These are phyloP conservation scores for Pangasius djambal DNA, from an alignment of 2,797 vertebrate genomes.

Conservation along the genomic window DNA sequence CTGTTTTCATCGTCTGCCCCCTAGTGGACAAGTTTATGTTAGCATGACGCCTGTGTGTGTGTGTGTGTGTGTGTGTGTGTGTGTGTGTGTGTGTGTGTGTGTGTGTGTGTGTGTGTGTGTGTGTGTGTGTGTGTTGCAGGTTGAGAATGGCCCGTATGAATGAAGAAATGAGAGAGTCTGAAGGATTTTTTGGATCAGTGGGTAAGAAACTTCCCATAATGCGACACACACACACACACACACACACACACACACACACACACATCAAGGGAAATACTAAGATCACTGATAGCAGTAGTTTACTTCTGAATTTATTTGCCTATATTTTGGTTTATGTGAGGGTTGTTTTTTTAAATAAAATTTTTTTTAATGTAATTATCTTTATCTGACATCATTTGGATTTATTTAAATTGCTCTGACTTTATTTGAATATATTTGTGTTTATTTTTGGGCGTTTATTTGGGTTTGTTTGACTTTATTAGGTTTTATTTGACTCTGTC, in stretches of 20 bases:
- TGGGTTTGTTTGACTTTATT: background rate
- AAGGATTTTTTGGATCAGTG: conserved; percentile 71
- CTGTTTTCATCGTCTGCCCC: background rate
- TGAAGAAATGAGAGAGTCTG: conserved; percentile 82
- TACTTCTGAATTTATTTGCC: background rate
- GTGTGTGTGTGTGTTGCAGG: conserved; percentile 55
- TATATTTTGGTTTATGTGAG: background rate
- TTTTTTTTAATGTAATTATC: too few species aligned
- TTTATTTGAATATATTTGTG: too few species aligned
- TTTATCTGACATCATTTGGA: too few species aligned
- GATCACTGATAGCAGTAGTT: background rate
- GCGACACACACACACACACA: too few species aligned
- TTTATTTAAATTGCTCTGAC: background rate
- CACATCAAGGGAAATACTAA: background rate
- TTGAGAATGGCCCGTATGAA: conserved; percentile 81
- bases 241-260: background rate
- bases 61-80: conserved; percentile 15
- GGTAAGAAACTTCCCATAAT: conserved; percentile 58
- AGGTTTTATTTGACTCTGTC: too few species aligned
- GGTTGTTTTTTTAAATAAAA: background rate
- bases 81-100: conserved; percentile 13
- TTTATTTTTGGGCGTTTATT: too few species aligned
- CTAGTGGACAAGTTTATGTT: background rate
- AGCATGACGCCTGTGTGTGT: background rate
- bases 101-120: conserved; percentile 16